Base-by-base conservation (phyloP, 64 coral and sea anemone genomes). In the Pocillopora damicornis region DNA sequence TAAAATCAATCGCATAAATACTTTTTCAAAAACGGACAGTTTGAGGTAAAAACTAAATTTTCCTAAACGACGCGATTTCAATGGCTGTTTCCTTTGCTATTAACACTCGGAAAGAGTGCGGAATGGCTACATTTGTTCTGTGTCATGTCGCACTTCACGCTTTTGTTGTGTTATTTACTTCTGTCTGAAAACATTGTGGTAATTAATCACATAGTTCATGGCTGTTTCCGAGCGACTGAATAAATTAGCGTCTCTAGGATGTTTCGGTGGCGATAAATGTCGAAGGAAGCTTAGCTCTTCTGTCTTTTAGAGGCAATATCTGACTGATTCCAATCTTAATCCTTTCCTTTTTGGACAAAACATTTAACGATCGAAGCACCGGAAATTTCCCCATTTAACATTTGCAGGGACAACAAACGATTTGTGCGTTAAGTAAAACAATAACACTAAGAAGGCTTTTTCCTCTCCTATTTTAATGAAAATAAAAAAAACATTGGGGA, bases 161-260 rank as follows among this genome's bases (percentile, higher is more conserved):
- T 65, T 37, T 89, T 89, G 87, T 87, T 62, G 37, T n/a, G 7
- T 7, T 87, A 79, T 95, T 95, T 92, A 65, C 61, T 62, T 7
- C 86, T 36, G 57, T 75, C 80, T 95, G 86, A 90, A 92, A 89
- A 76, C 84, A 83, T 86, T 85, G 71, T 58, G 61, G 51, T 82
- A 80, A 80, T 90, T 67, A 83, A 66, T 88, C 87, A 86, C 68
- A 95, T 95, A 89, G 90, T 89, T 92, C 37, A 63, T 20, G 45
- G 71, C 13, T 60, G 94, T 95, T 95, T 92, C 94, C 76, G 94
- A 95, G 94, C 76, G 94, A 95, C 77, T 80, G 90, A 75, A 95
- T 95, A 95, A 22, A 95, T 95, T 95, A 89, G 16, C 63, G 94
- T 95, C 77, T 89, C 94, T 45, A 95, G 36, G 73, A 68, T 26